These are phyloP conservation scores for Molothrus aeneus DNA, from an alignment of 2,797 vertebrate species.

Conservation along the genomic window DNA sequence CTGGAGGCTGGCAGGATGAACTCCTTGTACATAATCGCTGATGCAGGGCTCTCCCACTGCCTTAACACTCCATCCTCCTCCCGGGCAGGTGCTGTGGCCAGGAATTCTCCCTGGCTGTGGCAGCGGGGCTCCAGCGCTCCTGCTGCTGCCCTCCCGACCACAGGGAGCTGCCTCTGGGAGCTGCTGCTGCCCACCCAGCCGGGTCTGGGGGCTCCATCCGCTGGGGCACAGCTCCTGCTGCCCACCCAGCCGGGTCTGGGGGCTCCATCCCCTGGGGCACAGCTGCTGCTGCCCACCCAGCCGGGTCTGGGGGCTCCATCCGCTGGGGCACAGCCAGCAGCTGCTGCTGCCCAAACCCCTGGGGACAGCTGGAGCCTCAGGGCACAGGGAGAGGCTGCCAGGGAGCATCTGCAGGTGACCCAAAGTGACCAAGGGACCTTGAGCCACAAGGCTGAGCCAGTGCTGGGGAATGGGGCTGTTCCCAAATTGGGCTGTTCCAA, in stretches of 20 bases:
- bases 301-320: no score
- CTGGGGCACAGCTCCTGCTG: not conserved
- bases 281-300: no score
- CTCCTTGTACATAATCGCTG: rapidly evolving
- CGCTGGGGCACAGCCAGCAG: no score
- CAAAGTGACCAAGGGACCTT: rapidly evolving
- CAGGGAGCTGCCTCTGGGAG: not conserved
- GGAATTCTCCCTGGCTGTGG: rapidly evolving
- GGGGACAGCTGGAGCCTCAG: not conserved
- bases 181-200: not conserved
- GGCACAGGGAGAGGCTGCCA: not conserved
- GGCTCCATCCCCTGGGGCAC: no score
- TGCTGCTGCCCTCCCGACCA: not conserved
- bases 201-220: no score
- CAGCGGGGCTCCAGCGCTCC: not conserved
- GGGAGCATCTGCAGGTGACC: not conserved
- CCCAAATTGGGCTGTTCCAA: no score
- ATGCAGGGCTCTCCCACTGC: not conserved
- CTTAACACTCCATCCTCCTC: not conserved
- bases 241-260: no score
- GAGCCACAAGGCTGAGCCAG: not conserved
- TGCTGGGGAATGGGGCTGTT: not conserved
- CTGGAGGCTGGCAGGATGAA: not conserved
- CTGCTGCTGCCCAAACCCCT: rapidly evolving
- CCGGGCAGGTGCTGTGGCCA: not conserved